Evolutionary conservation across 2,113 vertebrate species (phyloP).

Genomic region (Gymnobelideus leadbeateri): DNA sequence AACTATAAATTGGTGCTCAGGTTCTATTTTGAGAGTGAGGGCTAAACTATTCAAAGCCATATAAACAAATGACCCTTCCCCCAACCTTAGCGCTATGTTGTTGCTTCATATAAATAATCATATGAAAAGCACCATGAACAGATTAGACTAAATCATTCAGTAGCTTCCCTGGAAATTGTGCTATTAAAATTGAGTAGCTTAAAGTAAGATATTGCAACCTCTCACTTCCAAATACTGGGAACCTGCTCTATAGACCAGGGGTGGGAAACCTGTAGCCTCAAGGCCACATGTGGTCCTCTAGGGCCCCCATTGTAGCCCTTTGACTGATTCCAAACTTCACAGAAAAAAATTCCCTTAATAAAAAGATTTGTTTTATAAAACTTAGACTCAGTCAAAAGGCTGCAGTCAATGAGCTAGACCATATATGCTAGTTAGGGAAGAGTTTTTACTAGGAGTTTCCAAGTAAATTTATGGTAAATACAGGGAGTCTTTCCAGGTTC

Average conservation of each 20-base stretch:
- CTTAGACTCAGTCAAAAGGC: too few species aligned
- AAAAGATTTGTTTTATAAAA: too few species aligned
- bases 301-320: too few species aligned
- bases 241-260: neutral
- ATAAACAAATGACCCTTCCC: neutral
- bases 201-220: too few species aligned
- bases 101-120: constrained; percentile 26
- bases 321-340: too few species aligned
- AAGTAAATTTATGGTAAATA: neutral
- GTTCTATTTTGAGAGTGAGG: neutral
- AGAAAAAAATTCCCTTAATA: too few species aligned
- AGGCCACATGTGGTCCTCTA: too few species aligned
- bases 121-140: neutral
- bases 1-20: neutral
- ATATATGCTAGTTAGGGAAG: neutral
- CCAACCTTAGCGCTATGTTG: too few species aligned
- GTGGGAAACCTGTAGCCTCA: too few species aligned
- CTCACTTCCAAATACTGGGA: neutral
- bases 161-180: neutral
- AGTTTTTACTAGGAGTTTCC: neutral
- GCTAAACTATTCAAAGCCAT: neutral
- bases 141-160: neutral
- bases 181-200: neutral
- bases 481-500: neutral
- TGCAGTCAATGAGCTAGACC: too few species aligned